Evolutionary conservation across 2,797 vertebrate species (phyloP), one percentile per base, ranked within the genome.

Genomic region (Amblyraja radiata): DNA sequence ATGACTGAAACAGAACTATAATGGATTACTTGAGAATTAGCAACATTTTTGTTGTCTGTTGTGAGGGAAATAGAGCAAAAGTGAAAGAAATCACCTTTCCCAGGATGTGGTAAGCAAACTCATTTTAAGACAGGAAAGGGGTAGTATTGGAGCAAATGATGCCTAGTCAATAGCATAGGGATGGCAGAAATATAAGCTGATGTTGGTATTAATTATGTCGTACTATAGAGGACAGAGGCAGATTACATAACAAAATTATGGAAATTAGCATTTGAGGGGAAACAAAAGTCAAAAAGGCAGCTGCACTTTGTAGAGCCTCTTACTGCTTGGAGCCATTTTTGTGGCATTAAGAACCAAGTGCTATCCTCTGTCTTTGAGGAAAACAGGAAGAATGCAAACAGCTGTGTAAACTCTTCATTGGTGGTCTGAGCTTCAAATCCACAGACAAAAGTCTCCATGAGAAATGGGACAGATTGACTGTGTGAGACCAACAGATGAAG

Each of bases 391-490:
- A 88, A 88, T 68, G 65, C 84, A 88, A 36, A 21, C 84, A 88
- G 84, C 84, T 88, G 84, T 88, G 63, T 88, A 88, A 88, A 88
- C 84, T 88, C 84, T 88, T 88, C 84, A 88, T 88, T 88, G 84
- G 84, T 88, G 84, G 84, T 88, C 84, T 36, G 61, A 65, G n/a
- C 84, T 68, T 88, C 84, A 88, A 86, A 88, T 36, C 84, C 84
- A 88, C 84, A 88, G 84, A 88, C 84, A 88, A 88, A 88, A 88
- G 61, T 88, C 84, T 88, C 68, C 84, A 88, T 88, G 84, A 68
- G 84, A 88, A 88, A 88, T 88, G 63, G 84, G 84, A 88, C 84
- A 88, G 84, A 88, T 88, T 88, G 84, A 88, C 84, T 88, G 84
- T 84, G 81, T 88, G 84, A 63, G 84, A 88, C 84, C 84, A 32